Conservation (phyloP, 2,797 vertebrate species). For the Pseudomugil gertrudae region DNA sequence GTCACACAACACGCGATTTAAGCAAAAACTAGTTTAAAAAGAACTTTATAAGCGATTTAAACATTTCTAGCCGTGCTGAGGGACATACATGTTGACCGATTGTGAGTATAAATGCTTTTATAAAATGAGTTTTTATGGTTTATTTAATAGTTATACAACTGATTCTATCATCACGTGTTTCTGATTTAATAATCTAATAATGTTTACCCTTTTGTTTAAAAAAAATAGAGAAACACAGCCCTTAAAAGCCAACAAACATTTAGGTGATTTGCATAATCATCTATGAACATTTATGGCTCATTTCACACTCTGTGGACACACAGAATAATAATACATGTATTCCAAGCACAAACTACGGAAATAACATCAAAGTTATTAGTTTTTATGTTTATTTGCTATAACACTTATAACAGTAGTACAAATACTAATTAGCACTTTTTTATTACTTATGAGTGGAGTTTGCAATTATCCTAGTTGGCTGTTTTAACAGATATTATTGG, state of each 20-base stretch:
- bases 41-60: background rate
- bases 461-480: background rate
- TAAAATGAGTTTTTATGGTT: background rate
- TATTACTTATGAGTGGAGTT: background rate
- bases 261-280: conserved; percentile 39
- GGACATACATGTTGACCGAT: background rate
- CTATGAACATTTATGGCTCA: conserved; percentile 33
- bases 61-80: background rate
- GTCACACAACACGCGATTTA: background rate
- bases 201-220: conserved; percentile 21
- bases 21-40: background rate
- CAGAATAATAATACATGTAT: conserved; percentile 1
- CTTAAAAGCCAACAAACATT: conserved; percentile 23
- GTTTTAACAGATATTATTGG: background rate
- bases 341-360: conserved; percentile 4
- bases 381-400: background rate
- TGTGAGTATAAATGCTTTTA: background rate
- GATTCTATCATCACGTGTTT: background rate
- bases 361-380: conserved; percentile 21
- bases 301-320: conserved; percentile 32
- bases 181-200: background rate
- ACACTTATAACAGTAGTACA: background rate
- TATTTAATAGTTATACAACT: background rate
- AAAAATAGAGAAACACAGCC: background rate
- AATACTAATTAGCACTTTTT: background rate